A percentile compares a stretch with the other conserved stretches of the same genome.
These are phyloP conservation scores for Bombylius discolor DNA, from an alignment of 2,888 invertebrate genomes.

Conservation along the genomic window DNA sequence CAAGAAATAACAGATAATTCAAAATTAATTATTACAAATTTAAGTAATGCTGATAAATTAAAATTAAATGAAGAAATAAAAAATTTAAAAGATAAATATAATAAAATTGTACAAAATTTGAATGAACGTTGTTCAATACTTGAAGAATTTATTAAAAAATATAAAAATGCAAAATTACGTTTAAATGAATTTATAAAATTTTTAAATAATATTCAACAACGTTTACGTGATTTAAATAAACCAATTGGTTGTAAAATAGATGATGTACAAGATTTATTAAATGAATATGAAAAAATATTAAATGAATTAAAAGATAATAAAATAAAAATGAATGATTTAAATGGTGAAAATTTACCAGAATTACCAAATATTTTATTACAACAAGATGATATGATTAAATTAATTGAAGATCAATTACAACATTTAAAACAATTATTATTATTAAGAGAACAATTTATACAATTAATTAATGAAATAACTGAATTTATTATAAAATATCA, in stretches of 20 bases:
- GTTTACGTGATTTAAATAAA: constrained; percentile 67
- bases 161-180: constrained; percentile 66
- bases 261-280: constrained; percentile 73
- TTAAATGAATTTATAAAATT: constrained; percentile 69
- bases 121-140: constrained; percentile 61
- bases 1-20: constrained; percentile 66
- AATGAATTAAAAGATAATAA: constrained; percentile 66
- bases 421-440: constrained; percentile 64
- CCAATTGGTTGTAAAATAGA: constrained; percentile 79
- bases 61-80: constrained; percentile 70
- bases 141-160: constrained; percentile 64
- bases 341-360: constrained; percentile 55
- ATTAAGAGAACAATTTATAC: constrained; percentile 77
- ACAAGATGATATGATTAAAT: constrained; percentile 73
- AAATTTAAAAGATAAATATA: constrained; percentile 63
- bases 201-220: constrained; percentile 67
- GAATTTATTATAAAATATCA: constrained; percentile 79
- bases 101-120: constrained; percentile 58
- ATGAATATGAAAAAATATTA: constrained; percentile 64
- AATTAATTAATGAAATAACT: constrained; percentile 73
- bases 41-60: constrained; percentile 75
- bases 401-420: constrained; percentile 75
- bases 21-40: constrained; percentile 61
- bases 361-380: constrained; percentile 64
- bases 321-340: constrained; percentile 58